These are phyloP conservation scores for Apis laboriosa DNA, from an alignment of 1,140 invertebrate genomes.

Conservation along the genomic window DNA sequence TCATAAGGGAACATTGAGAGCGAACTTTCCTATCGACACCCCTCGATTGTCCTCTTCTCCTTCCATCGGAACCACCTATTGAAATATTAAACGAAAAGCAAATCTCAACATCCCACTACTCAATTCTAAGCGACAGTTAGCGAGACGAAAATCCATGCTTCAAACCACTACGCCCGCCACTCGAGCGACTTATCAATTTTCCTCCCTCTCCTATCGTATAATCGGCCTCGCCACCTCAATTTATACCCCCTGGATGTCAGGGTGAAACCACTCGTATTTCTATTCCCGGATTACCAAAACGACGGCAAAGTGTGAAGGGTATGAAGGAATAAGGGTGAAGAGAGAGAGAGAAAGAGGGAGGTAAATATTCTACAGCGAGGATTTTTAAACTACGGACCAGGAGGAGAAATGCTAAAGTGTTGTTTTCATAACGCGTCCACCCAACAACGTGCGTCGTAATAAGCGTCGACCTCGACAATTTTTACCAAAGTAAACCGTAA, in stretches of 20 bases:
- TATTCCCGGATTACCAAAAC: slow-evolving; percentile 52
- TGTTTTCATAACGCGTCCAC: slow-evolving; percentile 60
- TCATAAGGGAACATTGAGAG: too few species aligned
- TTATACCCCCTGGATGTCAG: slow-evolving; percentile 22
- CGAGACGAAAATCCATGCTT: neutral
- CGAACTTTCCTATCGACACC: too few species aligned
- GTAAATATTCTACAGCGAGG: slow-evolving; percentile 68
- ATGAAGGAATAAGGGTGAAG: neutral
- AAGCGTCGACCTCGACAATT: slow-evolving; percentile 47
- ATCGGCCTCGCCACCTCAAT: slow-evolving; percentile 47
- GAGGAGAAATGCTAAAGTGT: slow-evolving; percentile 19
- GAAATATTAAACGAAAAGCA: too few species aligned
- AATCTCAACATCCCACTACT: too few species aligned
- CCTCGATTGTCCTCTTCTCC: too few species aligned
- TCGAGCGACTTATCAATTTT: slow-evolving; percentile 54
- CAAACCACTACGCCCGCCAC: neutral
- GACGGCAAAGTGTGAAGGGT: slow-evolving; percentile 25
- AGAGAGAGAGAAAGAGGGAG: slow-evolving; percentile 3
- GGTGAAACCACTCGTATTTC: slow-evolving; percentile 44
- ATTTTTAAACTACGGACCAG: slow-evolving; percentile 23
- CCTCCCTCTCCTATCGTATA: slow-evolving; percentile 41
- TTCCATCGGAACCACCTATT: too few species aligned
- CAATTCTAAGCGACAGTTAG: neutral
- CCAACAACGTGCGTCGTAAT: neutral
- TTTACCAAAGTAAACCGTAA: slow-evolving; percentile 21